phyloP scores from a whole-genome alignment of 2,113 vertebrate genomes.

The Cercopithecus mona region DNA sequence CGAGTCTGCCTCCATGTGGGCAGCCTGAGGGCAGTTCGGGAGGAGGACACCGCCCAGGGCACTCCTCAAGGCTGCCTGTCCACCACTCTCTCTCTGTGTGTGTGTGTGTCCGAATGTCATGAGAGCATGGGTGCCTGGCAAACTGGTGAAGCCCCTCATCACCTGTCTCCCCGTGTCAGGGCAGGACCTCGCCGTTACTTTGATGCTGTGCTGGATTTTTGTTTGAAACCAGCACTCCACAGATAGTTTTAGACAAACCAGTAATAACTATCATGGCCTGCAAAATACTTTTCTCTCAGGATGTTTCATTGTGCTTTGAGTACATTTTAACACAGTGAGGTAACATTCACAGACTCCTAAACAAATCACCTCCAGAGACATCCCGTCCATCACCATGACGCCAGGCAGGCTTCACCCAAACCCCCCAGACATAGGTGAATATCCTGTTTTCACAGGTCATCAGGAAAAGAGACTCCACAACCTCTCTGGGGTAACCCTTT shows the following conservation, averaged over 20 bases:
- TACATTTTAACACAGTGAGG: conserved; percentile 22
- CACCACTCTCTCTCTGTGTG: accelerated
- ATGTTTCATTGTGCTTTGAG: conserved; percentile 22
- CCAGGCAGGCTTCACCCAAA: conserved; percentile 5
- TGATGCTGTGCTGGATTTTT: background rate
- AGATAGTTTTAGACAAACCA: background rate
- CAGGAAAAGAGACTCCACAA: background rate
- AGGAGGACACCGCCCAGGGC: accelerated
- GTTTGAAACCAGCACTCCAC: background rate
- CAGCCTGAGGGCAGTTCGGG: accelerated
- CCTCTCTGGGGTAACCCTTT: background rate
- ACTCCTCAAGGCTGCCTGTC: background rate
- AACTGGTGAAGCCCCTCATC: background rate
- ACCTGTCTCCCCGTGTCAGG: background rate
- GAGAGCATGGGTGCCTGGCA: background rate
- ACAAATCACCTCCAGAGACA: background rate
- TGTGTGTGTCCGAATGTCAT: accelerated
- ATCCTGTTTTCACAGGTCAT: conserved; percentile 47
- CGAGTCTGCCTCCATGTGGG: background rate
- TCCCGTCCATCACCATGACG: background rate
- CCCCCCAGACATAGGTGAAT: background rate
- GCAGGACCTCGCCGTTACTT: background rate
- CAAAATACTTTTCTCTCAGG: conserved; percentile 19
- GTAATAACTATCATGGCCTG: conserved; percentile 35
- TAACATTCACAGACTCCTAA: background rate